Conservation (phyloP, 1,140 invertebrate species). For the Leucophenga varia region DNA sequence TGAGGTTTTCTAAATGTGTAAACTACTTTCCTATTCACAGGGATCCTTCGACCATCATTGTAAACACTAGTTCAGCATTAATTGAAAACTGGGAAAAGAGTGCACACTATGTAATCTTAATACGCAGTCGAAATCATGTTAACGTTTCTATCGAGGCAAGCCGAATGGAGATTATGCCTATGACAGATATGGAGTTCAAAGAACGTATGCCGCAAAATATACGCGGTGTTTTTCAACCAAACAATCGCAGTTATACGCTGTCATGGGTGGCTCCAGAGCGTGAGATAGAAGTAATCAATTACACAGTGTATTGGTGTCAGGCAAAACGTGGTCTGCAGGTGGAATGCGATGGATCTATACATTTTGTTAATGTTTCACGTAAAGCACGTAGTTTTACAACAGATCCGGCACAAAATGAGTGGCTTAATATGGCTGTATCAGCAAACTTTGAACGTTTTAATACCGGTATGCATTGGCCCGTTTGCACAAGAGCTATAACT, state of each 20-base stretch:
- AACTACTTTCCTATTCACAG: too few relatives aligned
- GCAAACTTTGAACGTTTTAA: conserved; percentile 39
- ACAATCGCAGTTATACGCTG: conserved; percentile 37
- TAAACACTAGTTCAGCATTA: conserved; percentile 28
- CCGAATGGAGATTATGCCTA: conserved; percentile 27
- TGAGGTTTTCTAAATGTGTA: too few relatives aligned
- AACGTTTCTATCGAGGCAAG: conserved; percentile 31
- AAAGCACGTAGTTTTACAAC: conserved; percentile 26
- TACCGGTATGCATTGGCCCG: conserved; percentile 43
- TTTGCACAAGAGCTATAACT: conserved; percentile 34
- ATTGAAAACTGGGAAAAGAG: conserved; percentile 30
- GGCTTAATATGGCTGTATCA: conserved; percentile 42
- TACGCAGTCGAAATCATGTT: conserved; percentile 38
- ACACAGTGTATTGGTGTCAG: conserved; percentile 48
- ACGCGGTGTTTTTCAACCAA: conserved; percentile 36
- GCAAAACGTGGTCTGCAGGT: conserved; percentile 26
- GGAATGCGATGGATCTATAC: conserved; percentile 41
- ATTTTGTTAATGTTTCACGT: conserved; percentile 29
- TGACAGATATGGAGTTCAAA: conserved; percentile 20
- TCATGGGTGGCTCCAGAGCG: conserved; percentile 41
- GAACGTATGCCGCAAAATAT: conserved; percentile 31
- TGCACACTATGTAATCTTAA: conserved; percentile 28
- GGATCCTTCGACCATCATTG: conserved; percentile 18
- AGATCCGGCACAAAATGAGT: conserved; percentile 12
- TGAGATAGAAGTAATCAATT: conserved; percentile 22